Conservation (phyloP, 2,113 vertebrate species). For the Oreochromis aureus region DNA sequence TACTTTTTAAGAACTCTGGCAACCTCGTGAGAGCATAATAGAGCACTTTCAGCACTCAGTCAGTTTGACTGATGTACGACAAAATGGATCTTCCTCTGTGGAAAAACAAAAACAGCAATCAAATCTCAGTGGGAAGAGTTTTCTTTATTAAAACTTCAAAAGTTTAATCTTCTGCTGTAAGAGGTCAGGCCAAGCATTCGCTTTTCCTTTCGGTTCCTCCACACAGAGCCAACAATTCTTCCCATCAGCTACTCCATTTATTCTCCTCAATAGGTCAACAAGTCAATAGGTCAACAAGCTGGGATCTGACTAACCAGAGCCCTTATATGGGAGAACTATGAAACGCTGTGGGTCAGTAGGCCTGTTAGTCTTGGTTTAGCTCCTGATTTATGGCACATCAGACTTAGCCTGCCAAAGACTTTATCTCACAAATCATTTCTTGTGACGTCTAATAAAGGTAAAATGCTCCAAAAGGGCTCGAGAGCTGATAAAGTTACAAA, state of each 20-base stretch:
- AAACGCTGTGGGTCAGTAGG: not conserved
- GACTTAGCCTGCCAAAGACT: not conserved
- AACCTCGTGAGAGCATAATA: not conserved
- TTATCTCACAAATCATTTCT: not conserved
- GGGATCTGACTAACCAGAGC: not conserved
- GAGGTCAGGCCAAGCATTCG: conserved; percentile 5
- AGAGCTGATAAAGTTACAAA: not conserved
- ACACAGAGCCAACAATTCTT: not conserved
- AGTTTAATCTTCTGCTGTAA: conserved; percentile 5
- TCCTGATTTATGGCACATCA: not conserved
- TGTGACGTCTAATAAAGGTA: not conserved
- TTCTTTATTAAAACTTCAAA: not conserved
- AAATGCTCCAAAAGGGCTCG: not conserved
- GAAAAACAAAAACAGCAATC: conserved; percentile 22
- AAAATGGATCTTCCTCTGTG: conserved; percentile 12
- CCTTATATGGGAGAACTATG: conserved; percentile 43
- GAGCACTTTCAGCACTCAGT: not conserved
- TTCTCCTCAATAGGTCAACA: conserved; percentile 17
- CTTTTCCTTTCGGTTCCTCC: conserved; percentile 2
- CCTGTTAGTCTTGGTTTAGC: not conserved
- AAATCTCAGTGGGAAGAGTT: not conserved
- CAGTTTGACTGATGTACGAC: conserved; percentile 8
- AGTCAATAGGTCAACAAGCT: conserved; percentile 6
- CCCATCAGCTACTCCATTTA: conserved; percentile 4
- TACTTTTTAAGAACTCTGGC: not conserved